phyloP scores from a whole-genome alignment of 2,888 invertebrate genomes.

The Ophion ventricosus region DNA sequence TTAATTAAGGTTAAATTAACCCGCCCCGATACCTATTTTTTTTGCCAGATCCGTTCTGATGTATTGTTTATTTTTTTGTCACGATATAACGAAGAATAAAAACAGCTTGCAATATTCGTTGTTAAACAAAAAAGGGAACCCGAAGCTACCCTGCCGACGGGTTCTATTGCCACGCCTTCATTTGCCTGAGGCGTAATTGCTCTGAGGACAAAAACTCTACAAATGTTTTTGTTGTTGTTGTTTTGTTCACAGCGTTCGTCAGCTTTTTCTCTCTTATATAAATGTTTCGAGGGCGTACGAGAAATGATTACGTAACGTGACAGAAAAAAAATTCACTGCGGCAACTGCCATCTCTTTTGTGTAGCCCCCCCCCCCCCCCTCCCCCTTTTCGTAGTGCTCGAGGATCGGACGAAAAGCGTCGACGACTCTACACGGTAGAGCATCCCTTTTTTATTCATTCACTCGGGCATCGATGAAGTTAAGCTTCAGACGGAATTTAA shows the following conservation, averaged over 20 bases:
- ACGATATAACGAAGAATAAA: neutral
- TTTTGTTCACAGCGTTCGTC: neutral
- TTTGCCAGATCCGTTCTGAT: neutral
- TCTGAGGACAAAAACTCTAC: neutral
- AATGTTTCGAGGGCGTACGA: constrained; percentile 58
- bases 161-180: neutral
- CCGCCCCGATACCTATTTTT: neutral
- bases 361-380: neutral
- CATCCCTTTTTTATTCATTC: constrained; percentile 48
- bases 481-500: constrained; percentile 64
- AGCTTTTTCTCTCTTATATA: constrained; percentile 37
- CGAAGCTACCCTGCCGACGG: neutral
- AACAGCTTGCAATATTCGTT: neutral
- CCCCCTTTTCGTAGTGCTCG: constrained; percentile 38
- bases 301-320: constrained; percentile 65
- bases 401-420: constrained; percentile 58
- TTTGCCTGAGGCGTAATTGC: neutral
- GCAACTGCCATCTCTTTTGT: constrained; percentile 51
- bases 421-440: constrained; percentile 78
- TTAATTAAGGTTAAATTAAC: neutral
- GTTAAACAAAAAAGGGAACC: neutral
- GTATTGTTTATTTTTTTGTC: neutral
- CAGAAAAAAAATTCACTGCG: constrained; percentile 62
- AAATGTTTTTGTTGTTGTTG: neutral
- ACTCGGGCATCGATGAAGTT: constrained; percentile 76